Conservation (phyloP, 2,888 invertebrate genomes). For the Xestoiulus laeticollis region DNA sequence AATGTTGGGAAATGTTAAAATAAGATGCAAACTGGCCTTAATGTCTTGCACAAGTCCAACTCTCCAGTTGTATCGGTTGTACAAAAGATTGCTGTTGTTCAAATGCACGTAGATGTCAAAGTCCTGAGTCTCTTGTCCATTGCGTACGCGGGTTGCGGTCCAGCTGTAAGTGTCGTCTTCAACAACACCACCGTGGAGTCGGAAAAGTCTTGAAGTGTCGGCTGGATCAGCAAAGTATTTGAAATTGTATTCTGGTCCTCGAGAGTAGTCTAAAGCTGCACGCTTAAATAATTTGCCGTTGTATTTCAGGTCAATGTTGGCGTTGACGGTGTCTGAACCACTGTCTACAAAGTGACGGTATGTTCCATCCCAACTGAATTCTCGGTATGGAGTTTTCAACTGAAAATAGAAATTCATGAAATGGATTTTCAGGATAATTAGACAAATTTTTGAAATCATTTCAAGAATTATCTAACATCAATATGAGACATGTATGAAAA, state of each 20-base stretch:
- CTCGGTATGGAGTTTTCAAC: slow-evolving; percentile 50
- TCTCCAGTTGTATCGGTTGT: slow-evolving; percentile 42
- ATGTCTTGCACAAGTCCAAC: slow-evolving; percentile 46
- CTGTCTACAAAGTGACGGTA: slow-evolving; percentile 46
- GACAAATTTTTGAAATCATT: no score
- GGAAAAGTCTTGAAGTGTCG: slow-evolving; percentile 47
- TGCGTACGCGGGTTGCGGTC: slow-evolving; percentile 47
- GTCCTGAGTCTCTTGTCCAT: slow-evolving; percentile 43
- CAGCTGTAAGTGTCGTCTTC: slow-evolving; percentile 44
- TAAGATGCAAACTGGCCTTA: neutral
- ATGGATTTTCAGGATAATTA: neutral
- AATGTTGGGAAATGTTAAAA: neutral
- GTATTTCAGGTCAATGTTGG: slow-evolving; percentile 45
- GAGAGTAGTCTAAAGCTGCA: slow-evolving; percentile 49
- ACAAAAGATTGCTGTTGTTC: slow-evolving; percentile 48
- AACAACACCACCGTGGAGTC: slow-evolving; percentile 51
- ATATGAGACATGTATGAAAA: no score
- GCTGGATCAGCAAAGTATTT: slow-evolving; percentile 52
- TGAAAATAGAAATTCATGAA: slow-evolving; percentile 14
- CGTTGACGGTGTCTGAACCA: neutral
- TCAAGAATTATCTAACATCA: no score
- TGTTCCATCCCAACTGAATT: slow-evolving; percentile 51
- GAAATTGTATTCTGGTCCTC: slow-evolving; percentile 49
- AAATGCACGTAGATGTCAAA: neutral
- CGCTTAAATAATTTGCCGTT: slow-evolving; percentile 51